A percentile compares a stretch with the other conserved stretches of the same genome.
Evolutionary conservation across 1,140 invertebrate species (phyloP).

Genomic region (Tetragonula clypearis): DNA sequence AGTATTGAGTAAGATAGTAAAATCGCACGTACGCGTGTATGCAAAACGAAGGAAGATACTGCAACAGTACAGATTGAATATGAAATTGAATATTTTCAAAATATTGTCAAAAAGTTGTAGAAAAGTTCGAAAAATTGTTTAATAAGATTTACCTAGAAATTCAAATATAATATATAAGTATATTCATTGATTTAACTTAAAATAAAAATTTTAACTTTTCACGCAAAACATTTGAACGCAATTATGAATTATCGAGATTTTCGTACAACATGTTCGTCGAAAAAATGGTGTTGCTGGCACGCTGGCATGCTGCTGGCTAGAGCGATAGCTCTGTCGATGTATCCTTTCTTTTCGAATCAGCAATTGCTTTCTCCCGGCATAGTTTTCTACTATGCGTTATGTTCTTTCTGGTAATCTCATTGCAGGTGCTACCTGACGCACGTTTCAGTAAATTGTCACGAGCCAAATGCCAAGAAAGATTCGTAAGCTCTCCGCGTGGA

Average conservation of each 20-base stretch:
- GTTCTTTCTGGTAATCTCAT: slow-evolving; percentile 43
- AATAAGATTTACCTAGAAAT: neutral
- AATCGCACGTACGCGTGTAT: neutral
- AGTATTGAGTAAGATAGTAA: no score
- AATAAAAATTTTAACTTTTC: no score
- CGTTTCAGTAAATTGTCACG: slow-evolving; percentile 68
- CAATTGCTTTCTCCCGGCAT: slow-evolving; percentile 57
- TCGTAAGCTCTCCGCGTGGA: slow-evolving; percentile 58
- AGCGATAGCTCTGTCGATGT: neutral
- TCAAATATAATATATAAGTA: neutral
- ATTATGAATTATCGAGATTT: neutral
- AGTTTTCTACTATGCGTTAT: slow-evolving; percentile 44
- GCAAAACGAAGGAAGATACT: neutral
- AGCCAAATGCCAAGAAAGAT: slow-evolving; percentile 67
- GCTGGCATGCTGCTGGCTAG: neutral
- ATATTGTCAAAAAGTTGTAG: neutral
- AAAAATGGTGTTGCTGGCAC: neutral
- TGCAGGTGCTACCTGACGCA: slow-evolving; percentile 54
- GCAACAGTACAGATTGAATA: neutral
- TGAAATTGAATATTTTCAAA: neutral
- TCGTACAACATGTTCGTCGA: neutral
- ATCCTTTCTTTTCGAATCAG: slow-evolving; percentile 28
- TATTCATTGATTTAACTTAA: no score
- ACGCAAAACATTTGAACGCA: no score
- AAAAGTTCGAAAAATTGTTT: neutral